phyloP scores from a whole-genome alignment of 2,113 vertebrate genomes.

The Caranx melampygus region DNA sequence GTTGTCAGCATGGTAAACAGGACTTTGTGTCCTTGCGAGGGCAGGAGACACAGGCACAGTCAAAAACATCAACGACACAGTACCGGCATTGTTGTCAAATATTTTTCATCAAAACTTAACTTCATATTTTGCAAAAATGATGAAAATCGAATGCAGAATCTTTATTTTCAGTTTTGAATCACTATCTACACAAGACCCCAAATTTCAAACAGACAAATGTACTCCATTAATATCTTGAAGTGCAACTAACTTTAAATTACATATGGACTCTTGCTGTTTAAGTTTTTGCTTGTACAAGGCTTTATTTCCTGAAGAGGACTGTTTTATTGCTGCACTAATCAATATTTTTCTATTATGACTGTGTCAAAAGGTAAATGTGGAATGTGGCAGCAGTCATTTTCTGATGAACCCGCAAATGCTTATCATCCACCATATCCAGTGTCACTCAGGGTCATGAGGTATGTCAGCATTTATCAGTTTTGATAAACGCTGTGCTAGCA shows the following conservation, averaged over 20 bases:
- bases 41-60: no score
- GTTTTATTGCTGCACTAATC: background rate
- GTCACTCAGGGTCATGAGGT: background rate
- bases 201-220: background rate
- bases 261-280: background rate
- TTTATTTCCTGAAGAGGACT: background rate
- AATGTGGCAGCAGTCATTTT: background rate
- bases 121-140: background rate
- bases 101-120: background rate
- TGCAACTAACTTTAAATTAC: background rate
- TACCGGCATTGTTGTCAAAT: background rate
- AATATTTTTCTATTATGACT: background rate
- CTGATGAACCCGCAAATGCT: background rate
- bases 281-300: background rate
- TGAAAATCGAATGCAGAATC: background rate
- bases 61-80: no score
- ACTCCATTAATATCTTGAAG: background rate
- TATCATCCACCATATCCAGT: background rate
- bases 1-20: no score
- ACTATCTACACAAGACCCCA: background rate
- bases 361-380: background rate
- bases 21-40: no score
- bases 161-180: background rate
- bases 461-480: background rate
- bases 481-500: background rate